These are phyloP conservation scores for Eufriesea mexicana DNA, from an alignment of 1,140 invertebrate genomes.

Conservation along the genomic window DNA sequence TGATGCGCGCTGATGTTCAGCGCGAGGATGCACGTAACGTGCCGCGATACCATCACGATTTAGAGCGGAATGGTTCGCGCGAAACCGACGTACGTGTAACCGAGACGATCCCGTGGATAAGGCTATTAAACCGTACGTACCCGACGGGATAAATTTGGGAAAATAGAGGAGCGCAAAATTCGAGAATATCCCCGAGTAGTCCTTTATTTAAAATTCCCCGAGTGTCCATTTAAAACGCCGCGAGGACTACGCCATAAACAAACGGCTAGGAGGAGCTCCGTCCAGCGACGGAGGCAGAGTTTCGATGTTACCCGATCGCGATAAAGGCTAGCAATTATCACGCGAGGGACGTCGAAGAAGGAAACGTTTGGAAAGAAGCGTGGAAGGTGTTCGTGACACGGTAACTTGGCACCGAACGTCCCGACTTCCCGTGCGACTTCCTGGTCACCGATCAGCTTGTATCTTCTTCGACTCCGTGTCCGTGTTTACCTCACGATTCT, in stretches of 20 bases:
- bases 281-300: background rate
- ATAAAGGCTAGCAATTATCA: background rate
- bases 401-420: conserved; percentile 52
- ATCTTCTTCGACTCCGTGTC: conserved; percentile 64
- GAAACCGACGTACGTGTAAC: background rate
- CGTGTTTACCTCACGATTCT: conserved; percentile 63
- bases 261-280: too few species aligned
- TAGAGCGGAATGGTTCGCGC: conserved; percentile 21
- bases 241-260: too few species aligned
- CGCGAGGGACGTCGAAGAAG: too few species aligned
- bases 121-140: background rate
- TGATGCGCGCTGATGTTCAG: conserved; percentile 20
- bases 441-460: conserved; percentile 61
- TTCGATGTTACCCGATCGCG: background rate
- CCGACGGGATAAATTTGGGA: background rate
- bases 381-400: conserved; percentile 52
- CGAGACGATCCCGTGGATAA: background rate
- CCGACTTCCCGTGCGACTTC: conserved; percentile 58
- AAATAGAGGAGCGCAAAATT: too few species aligned
- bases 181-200: too few species aligned
- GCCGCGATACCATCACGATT: conserved; percentile 41
- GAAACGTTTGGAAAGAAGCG: background rate
- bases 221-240: too few species aligned
- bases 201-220: too few species aligned
- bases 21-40: conserved; percentile 37